A percentile compares a stretch with the other conserved stretches of the same genome.
Evolutionary conservation across 1,140 invertebrate genomes (phyloP).

Genomic region (Drosophila bipectinata): DNA sequence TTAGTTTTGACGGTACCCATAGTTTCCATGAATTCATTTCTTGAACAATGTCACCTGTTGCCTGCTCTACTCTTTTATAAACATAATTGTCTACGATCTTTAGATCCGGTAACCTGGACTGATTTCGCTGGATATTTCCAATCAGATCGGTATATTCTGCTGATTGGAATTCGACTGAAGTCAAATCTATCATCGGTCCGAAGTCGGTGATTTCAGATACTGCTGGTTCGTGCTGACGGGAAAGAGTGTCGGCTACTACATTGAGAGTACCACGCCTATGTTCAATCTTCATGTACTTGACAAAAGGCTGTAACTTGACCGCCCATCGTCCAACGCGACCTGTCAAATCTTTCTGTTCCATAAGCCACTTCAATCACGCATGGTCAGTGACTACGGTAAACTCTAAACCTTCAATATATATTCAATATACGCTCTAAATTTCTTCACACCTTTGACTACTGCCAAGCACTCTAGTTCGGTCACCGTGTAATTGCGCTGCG

Average conservation of each 20-base stretch:
- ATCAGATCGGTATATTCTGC: constrained; percentile 18
- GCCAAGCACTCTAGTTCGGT: constrained; percentile 48
- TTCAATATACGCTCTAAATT: constrained; percentile 32
- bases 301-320: too few relatives aligned
- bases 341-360: constrained; percentile 36
- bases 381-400: constrained; percentile 36
- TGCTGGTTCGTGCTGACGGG: constrained; percentile 9
- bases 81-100: constrained; percentile 16
- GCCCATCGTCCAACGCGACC: constrained; percentile 29
- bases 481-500: constrained; percentile 48
- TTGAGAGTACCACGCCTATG: too few relatives aligned
- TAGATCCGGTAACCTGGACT: constrained; percentile 21
- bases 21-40: constrained; percentile 23
- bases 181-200: constrained; percentile 12
- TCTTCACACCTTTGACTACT: constrained; percentile 20
- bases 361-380: constrained; percentile 31
- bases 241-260: not conserved
- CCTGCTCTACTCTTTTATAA: constrained; percentile 24
- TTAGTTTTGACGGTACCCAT: constrained; percentile 8
- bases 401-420: constrained; percentile 32
- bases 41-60: not conserved
- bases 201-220: not conserved
- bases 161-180: constrained; percentile 10
- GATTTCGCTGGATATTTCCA: constrained; percentile 1
- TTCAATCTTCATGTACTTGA: too few relatives aligned